phyloP scores from a whole-genome alignment of 2,113 vertebrate species.

The Eleginops maclovinus region DNA sequence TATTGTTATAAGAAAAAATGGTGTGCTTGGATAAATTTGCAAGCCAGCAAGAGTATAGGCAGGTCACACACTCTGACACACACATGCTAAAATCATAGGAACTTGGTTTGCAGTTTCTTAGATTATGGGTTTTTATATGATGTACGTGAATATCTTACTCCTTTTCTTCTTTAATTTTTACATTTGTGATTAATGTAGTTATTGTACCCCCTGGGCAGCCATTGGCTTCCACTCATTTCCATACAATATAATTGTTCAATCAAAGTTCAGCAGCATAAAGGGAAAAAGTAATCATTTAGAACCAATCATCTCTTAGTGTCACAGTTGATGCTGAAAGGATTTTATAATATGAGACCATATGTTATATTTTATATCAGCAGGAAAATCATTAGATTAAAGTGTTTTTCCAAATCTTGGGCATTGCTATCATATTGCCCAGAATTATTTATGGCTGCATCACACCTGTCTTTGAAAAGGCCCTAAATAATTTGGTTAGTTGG shows the following conservation, averaged over 20 bases:
- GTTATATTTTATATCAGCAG: conserved; percentile 4
- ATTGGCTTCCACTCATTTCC: neutral
- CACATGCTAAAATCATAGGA: neutral
- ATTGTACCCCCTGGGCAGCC: neutral
- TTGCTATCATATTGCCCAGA: neutral
- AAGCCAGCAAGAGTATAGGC: no score
- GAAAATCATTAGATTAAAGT: conserved; percentile 21
- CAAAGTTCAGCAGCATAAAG: neutral
- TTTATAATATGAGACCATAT: conserved; percentile 10
- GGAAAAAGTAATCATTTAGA: neutral
- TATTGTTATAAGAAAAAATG: no score
- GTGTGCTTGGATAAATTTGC: no score
- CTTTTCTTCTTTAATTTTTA: neutral
- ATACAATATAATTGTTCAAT: neutral
- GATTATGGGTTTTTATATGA: neutral
- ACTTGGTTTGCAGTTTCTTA: neutral
- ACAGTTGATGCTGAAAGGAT: neutral
- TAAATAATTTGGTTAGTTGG: neutral
- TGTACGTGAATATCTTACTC: neutral
- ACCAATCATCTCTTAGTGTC: neutral
- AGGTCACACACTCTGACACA: neutral
- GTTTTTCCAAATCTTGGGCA: conserved; percentile 12
- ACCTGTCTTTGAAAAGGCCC: conserved; percentile 17
- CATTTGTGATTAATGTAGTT: neutral
- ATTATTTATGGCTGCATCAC: conserved; percentile 13